A percentile compares a stretch with the other conserved stretches of the same genome.
These are phyloP conservation scores for Eriocheir sinensis DNA, from an alignment of 1,140 invertebrate species.

Conservation along the genomic window DNA sequence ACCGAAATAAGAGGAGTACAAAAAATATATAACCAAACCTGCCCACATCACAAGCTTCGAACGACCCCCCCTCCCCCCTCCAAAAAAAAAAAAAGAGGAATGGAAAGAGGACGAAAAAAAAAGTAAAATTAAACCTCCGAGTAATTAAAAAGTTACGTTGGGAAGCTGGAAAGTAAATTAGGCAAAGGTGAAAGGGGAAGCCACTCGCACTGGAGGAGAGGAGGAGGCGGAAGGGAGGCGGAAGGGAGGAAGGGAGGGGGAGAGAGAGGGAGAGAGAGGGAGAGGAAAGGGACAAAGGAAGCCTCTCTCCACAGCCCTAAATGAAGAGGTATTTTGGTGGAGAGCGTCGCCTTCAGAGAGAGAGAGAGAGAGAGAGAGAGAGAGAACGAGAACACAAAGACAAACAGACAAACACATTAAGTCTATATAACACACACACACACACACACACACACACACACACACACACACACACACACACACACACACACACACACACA, in stretches of 20 bases:
- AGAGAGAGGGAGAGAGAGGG: not conserved
- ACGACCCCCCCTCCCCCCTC: no score
- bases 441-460: constrained; percentile 34
- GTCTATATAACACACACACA: not conserved
- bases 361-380: not conserved
- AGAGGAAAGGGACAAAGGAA: not conserved
- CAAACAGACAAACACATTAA: not conserved
- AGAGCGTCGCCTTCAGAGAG: not conserved
- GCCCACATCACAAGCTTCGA: no score
- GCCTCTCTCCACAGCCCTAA: not conserved
- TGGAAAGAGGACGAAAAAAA: no score
- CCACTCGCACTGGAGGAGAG: not conserved
- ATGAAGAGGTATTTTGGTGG: not conserved
- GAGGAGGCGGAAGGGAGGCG: not conserved
- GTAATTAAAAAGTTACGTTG: no score
- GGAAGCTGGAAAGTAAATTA: no score
- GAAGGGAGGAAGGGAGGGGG: not conserved
- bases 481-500: constrained; percentile 5
- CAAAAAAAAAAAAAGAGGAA: no score
- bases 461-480: not conserved
- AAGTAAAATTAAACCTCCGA: no score
- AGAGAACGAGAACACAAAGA: not conserved
- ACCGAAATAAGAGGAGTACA: not conserved
- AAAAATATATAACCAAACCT: not conserved
- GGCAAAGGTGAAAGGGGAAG: not conserved